Base-by-base conservation (phyloP, 2,888 invertebrate genomes). In the Brachylomia viminalis region DNA sequence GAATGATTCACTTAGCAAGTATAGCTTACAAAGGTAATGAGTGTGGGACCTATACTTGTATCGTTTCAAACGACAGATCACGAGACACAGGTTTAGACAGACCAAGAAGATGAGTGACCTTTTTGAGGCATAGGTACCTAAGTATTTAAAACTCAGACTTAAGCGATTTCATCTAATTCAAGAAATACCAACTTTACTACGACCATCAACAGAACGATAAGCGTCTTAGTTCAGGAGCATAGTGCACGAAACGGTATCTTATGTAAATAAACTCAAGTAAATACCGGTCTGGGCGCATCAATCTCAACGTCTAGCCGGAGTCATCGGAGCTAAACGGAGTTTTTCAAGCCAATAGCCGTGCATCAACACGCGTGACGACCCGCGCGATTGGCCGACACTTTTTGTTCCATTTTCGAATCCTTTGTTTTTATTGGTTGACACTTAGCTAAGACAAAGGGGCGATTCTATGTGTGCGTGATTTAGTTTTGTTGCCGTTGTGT, bases 381-480 rank as follows among this genome's bases (percentile, higher is more conserved):
- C 86, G 90, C 92, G 93, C 95, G 93, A 96, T 96, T 96, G 96
- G 96, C 94, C 94, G 89, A 89, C 94, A 94, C 95, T 96, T 96
- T 96, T 96, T 96, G 96, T 96, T 95, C 95, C 94, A 95, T 96
- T 96, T 96, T 95, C 93, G 93, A 95, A 95, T 96, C 96, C 96
- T 96, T 96, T 96, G 96, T 96, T 96, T 96, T 96, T 96, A 96
- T 96, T 96, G 96, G 96, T 96, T 96, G 96, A 96, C 96, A 96
- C 96, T 96, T 96, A 95, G 95, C 95, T 96, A 96, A 96, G 96
- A 96, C 96, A 96, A 96, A 95, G 96, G 96, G 96, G 95, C 94
- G 95, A 92, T 90, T 88, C 84, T 88, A 83, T 94, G 95, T 95
- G 94, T 95, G 96, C 89, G 96, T 88, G 92, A 92, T 93, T 93